Conservation (phyloP, 2,113 vertebrate species). For the Sterna hirundo region DNA sequence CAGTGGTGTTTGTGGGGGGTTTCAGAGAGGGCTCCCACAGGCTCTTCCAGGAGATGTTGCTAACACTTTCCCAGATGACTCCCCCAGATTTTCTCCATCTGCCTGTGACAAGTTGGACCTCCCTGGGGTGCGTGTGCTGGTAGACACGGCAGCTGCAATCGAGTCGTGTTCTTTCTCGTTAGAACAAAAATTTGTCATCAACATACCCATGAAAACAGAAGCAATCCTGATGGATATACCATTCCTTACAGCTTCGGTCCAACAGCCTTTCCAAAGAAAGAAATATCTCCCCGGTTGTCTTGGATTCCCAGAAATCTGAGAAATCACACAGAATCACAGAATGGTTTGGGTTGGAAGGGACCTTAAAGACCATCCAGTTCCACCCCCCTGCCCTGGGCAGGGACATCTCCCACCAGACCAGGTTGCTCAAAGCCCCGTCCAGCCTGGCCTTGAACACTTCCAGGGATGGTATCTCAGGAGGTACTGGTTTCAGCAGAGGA, state of each 20-base stretch:
- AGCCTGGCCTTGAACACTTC: too few relatives aligned
- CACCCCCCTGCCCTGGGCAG: too few relatives aligned
- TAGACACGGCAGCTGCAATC: rapidly evolving
- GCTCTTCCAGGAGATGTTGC: background rate
- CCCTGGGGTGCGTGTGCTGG: background rate
- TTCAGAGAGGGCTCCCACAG: background rate
- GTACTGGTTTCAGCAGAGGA: background rate
- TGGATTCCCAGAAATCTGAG: background rate
- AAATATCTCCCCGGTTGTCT: background rate
- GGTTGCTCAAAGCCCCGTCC: too few relatives aligned
- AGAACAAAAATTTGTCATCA: background rate
- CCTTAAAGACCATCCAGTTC: too few relatives aligned
- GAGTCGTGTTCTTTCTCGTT: background rate
- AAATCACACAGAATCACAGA: background rate
- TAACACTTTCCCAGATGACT: background rate
- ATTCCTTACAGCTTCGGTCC: background rate
- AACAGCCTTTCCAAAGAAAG: background rate
- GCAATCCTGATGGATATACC: background rate
- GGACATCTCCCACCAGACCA: too few relatives aligned
- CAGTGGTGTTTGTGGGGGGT: rapidly evolving
- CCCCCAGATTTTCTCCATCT: background rate
- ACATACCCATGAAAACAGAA: rapidly evolving
- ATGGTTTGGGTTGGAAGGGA: too few relatives aligned
- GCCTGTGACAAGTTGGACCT: background rate
- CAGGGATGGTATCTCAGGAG: background rate